Evolutionary conservation across 2,113 vertebrate genomes (phyloP), one percentile per base, ranked within the genome.

Genomic region (Ceratotherium simum): DNA sequence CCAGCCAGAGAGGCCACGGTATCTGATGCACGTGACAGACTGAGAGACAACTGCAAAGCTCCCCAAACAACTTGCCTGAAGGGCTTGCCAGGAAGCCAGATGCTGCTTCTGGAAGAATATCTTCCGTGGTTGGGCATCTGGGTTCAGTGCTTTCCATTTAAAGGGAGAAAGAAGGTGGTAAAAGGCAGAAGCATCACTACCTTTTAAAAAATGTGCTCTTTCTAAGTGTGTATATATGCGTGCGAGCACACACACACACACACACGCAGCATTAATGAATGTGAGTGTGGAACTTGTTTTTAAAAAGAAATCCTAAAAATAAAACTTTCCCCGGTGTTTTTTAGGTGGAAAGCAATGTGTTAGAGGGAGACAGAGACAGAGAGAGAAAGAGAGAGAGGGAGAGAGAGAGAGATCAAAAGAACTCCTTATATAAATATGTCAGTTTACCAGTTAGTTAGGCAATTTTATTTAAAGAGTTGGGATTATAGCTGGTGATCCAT

Each of bases 1-100:
- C 95, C 98, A 98, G 98, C 98, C 98, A 98, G 98, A 98, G 62
- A 99, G 98, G 98, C 97, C 98, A 98, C 60, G 97, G 97, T 98
- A 98, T 98, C 96, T 81, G 96, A 97, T 96, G 92, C 99, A 99
- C 97, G 98, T 99, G 99, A 98, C 98, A 97, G 98, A 98, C 98
- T 96, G 96, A 97, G 98, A 98, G 98, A 98, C 98, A 98, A 99
- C 98, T 98, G 98, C 98, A 98, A 97, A 96, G 95, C 98, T 99
- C 98, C 98, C 98, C 96, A 97, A 98, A 98, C 99, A 98, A 98
- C 98, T 97, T 75, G 97, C 97, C 98, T 95, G 98, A 95, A 98
- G 97, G 98, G 97, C 90, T 98, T 99, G 99, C 99, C 99, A 99
- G 98, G 97, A 98, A 99, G 98, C 98, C 99, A 99, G 99, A 99